Evolutionary conservation across 2,113 vertebrate genomes (phyloP).

Genomic region (Formicarius rufipectus): DNA sequence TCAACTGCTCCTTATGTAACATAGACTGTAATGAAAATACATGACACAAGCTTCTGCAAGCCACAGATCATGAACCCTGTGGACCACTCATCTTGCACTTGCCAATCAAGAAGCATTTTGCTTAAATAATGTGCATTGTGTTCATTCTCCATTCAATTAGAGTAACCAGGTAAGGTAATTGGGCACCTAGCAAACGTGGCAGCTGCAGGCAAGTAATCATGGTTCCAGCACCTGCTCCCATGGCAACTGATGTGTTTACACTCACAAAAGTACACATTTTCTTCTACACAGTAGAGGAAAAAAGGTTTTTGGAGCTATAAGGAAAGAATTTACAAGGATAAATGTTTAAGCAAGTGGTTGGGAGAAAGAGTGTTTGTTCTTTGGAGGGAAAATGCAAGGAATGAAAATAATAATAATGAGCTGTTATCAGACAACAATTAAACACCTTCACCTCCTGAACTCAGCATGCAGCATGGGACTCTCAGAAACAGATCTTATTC

Average conservation of each 20-base stretch:
- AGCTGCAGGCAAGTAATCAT: slow-evolving; percentile 59
- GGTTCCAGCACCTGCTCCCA: slow-evolving; percentile 39
- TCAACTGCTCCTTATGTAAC: not conserved
- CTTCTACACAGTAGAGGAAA: not conserved
- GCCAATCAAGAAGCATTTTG: slow-evolving; percentile 1
- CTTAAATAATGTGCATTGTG: slow-evolving; percentile 38
- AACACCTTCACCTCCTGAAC: not conserved
- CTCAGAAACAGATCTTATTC: not conserved
- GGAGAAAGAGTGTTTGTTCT: not conserved
- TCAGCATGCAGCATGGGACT: not conserved
- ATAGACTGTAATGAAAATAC: not conserved
- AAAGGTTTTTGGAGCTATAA: not conserved
- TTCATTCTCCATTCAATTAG: slow-evolving; percentile 12
- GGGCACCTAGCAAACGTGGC: slow-evolving; percentile 27
- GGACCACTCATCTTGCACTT: not conserved
- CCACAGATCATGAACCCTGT: not conserved
- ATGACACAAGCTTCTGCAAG: not conserved
- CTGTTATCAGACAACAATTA: not conserved
- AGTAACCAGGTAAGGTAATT: slow-evolving; percentile 53
- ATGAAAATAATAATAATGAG: not conserved
- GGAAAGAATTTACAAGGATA: not conserved
- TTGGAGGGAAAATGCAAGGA: not conserved
- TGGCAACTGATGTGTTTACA: slow-evolving; percentile 67
- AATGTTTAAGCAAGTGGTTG: not conserved
- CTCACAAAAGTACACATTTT: slow-evolving; percentile 38